phyloP scores from a whole-genome alignment of 2,797 vertebrate genomes.

The Catostomus latipinnis region DNA sequence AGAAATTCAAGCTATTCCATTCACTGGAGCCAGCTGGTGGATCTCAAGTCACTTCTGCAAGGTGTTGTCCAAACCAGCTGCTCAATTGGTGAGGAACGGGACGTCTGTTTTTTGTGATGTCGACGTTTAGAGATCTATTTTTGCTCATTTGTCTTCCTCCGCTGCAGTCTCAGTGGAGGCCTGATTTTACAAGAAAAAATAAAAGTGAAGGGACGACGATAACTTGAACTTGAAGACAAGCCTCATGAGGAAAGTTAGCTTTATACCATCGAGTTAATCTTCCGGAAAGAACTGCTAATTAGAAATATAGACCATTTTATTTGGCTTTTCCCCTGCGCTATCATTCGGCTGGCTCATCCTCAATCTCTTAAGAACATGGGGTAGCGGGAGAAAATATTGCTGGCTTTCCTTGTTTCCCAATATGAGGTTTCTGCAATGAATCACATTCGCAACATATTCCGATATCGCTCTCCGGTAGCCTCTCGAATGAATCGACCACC shows the following conservation, averaged over 20 bases:
- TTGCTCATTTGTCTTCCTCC: background rate
- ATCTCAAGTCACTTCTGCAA: slow-evolving; percentile 52
- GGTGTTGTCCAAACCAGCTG: slow-evolving; percentile 40
- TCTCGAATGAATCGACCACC: background rate
- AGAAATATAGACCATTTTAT: slow-evolving; percentile 2
- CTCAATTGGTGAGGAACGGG: slow-evolving; percentile 23
- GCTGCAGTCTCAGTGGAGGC: background rate
- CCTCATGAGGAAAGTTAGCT: slow-evolving; percentile 7
- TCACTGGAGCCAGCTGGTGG: slow-evolving; percentile 71
- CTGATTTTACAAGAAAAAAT: slow-evolving; percentile 36
- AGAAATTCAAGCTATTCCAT: slow-evolving; percentile 71
- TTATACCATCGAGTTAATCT: slow-evolving; percentile 25
- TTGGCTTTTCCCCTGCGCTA: background rate
- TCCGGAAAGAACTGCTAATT: background rate
- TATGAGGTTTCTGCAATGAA: background rate
- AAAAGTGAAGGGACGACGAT: slow-evolving; percentile 22
- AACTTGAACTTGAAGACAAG: slow-evolving; percentile 28
- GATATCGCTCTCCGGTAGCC: background rate
- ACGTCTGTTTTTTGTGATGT: slow-evolving; percentile 25
- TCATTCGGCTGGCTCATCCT: slow-evolving; percentile 17
- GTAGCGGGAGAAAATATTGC: background rate
- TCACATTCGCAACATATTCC: background rate
- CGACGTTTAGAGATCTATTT: slow-evolving; percentile 14
- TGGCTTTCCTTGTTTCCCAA: background rate
- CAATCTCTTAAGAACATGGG: background rate